Base-by-base conservation (phyloP, 2,888 invertebrate genomes). In the Dasysyrphus tricinctus region DNA sequence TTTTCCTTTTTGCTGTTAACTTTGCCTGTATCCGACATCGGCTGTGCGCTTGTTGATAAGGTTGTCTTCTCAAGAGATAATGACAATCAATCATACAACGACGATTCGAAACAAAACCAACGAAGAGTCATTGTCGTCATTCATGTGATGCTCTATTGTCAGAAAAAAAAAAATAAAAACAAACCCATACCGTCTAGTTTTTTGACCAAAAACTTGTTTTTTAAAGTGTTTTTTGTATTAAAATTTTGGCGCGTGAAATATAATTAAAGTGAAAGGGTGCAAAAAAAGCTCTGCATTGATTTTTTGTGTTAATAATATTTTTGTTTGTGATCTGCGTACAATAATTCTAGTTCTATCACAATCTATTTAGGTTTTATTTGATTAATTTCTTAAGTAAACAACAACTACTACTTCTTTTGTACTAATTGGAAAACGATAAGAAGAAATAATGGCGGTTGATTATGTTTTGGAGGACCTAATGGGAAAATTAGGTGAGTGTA, bases 381-480 rank as follows among this genome's bases (percentile, higher is more conserved):
- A 8, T 19, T 49, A 39, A 49, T 14, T 59, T 29, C 14, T 69
- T 54, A 19, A 65, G 57, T 67, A 76, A 75, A 70, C 47, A 49
- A 29, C 14, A 51, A 59, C 14, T 14, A 16, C 44, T 42, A 65
- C 3, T 37, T 49, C 29, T 54, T 24, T n/a, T 39, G 47, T 37
- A 39, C 14, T 14, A n/a, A 19, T 49, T 67, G 4, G n/a, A 61
- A 49, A 49, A 14, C 54, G 54, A 54, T 54, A 39, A 56, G 8
- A 59, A 85, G 51, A 5, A 57, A 89, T 57, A 72, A 95, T 95
- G 95, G 95, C 94, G 90, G 94, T 94, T 91, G 95, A 95, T 92
- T 94, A 93, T 90, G 94, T 95, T 37, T 90, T 95, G 75, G 95
- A 95, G 90, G 95, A 94, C 89, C 94, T 95, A 91, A 95, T 95